Conservation (phyloP, 1,140 invertebrate genomes). For the Penaeus indicus region DNA sequence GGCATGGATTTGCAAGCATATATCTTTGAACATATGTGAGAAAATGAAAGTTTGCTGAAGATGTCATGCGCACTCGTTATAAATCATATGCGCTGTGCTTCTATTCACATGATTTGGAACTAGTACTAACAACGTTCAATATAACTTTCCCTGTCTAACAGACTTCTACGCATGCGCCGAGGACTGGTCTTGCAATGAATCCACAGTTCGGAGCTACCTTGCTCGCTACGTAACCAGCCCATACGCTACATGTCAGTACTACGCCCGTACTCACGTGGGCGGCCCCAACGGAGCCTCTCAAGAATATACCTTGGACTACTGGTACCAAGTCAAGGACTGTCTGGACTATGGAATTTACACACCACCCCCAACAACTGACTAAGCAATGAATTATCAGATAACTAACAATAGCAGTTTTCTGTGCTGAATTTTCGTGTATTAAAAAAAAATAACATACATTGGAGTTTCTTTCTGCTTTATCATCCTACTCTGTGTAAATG, state of each 20-base stretch:
- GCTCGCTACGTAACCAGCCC: not conserved
- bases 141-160: not conserved
- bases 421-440: too few species aligned
- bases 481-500: too few species aligned
- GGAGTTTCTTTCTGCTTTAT: too few species aligned
- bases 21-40: too few species aligned
- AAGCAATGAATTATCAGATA: too few species aligned
- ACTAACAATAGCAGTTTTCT: too few species aligned
- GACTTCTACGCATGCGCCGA: slow-evolving; percentile 1
- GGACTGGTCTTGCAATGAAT: slow-evolving; percentile 13
- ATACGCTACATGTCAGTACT: slow-evolving; percentile 15
- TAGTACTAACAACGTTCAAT: not conserved
- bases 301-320: not conserved
- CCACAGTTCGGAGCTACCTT: not conserved
- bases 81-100: too few species aligned
- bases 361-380: not conserved
- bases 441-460: too few species aligned
- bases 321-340: slow-evolving; percentile 25
- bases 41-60: too few species aligned
- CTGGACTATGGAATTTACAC: slow-evolving; percentile 19
- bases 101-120: too few species aligned
- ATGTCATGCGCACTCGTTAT: too few species aligned
- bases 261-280: not conserved
- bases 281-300: not conserved
- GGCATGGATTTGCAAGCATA: too few species aligned